Percentiles rank a stretch among this genome's conserved stretches.
These are phyloP conservation scores for Noctilio leporinus DNA, from an alignment of 2,113 vertebrate genomes.

Conservation along the genomic window DNA sequence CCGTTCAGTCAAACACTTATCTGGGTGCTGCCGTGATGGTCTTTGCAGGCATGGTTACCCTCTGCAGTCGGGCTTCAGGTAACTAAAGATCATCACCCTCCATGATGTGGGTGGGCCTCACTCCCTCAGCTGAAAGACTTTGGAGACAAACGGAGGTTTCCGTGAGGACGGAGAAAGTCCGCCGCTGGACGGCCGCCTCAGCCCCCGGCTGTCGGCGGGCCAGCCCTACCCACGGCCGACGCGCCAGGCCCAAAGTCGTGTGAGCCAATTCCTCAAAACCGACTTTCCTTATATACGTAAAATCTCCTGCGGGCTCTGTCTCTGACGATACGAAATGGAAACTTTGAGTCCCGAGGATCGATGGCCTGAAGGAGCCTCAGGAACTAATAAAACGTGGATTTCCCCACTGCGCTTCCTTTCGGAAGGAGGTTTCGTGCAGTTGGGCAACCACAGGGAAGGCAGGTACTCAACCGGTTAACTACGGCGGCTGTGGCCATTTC, in stretches of 20 bases:
- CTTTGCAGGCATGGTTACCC: accelerated
- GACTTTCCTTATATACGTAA: neutral
- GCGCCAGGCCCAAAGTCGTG: neutral
- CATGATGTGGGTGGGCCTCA: accelerated
- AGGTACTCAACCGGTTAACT: neutral
- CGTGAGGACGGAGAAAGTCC: neutral
- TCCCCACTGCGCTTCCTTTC: neutral
- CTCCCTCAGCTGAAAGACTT: neutral
- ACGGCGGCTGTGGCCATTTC: neutral
- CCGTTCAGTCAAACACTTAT: accelerated
- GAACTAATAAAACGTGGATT: neutral
- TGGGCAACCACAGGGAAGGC: neutral
- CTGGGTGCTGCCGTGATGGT: neutral
- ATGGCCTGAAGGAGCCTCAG: neutral
- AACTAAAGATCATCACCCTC: neutral
- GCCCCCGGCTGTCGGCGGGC: neutral
- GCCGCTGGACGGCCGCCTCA: accelerated
- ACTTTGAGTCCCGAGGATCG: neutral
- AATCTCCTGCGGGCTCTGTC: accelerated
- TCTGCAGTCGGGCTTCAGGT: neutral
- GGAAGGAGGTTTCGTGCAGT: accelerated
- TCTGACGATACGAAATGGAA: accelerated
- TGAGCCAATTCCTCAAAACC: neutral
- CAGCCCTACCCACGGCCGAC: neutral
- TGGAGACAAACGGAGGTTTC: neutral